Evolutionary conservation across 2,113 vertebrate species (phyloP), one percentile per base, ranked within the genome.

Genomic region (Gracilinanus agilis): DNA sequence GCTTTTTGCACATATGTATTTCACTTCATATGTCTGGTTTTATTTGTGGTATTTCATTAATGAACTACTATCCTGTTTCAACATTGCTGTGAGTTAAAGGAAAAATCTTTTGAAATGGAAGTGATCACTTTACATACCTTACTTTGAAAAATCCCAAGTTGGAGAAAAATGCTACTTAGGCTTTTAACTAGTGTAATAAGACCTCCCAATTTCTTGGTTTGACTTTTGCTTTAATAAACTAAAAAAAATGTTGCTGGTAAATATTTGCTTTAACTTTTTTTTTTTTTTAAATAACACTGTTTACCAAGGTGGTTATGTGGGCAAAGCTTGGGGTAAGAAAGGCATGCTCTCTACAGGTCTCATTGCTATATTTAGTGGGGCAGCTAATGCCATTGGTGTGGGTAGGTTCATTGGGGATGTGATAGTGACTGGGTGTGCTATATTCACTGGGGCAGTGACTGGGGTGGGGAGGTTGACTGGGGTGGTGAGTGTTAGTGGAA

Each of bases 331-430:
- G 98, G 99, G 99, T 97, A 99, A 99, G 98, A 99, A 99, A 97
- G 99, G 99, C 99, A 99, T 99, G 99, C 99, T 99, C 96, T 99
- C 99, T 98, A 99, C 99, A 44, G 99, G 98, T 96, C 99, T 99
- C 99, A 99, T 99, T 40, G 99, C 99, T 98, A 99, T 99, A 98
- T 99, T 99, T 97, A 99, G 99, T 0, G 99, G 99, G 1, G 99
- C 99, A n/a, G 98, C 98, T 98, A 99, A 98, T 95, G 99, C 99
- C 99, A 99, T 99, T 2, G 99, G 98, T 0, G 99, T 99, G 93
- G 99, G 99, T 97, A 99, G 98, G 91, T 99, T 98, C 99, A 99
- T 99, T 92, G 99, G 99, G 55, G 99, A 99, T 1, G 99, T 99
- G 97, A 99, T 99, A 11, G 99, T 99, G 95, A 99, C 99, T 1